Base-by-base conservation (phyloP, 2,888 invertebrate genomes). In the Pharmacophagus antenor region DNA sequence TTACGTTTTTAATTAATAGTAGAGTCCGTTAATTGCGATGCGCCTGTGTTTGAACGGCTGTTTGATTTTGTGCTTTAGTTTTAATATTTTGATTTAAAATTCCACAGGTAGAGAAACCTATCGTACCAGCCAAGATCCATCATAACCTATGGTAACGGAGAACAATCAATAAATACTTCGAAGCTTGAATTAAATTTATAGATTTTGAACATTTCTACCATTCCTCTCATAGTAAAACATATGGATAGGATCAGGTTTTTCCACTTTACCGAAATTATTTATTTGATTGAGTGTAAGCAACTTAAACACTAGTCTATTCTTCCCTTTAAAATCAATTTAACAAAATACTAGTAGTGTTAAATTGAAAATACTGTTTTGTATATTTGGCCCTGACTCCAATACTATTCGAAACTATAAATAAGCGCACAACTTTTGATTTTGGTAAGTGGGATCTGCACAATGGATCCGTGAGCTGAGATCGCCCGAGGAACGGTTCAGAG, bases 1-100 rank as follows among this genome's bases (percentile, higher is more conserved):
- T 85, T 84, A 81, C 73, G 73, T 82, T 84, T 84, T 79, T 83
- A 83, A 84, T 84, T 78, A 79, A 82, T 81, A 70, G 76, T 76
- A 73, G 67, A 65, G 58, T 63, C 62, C 66, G 66, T 62, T 68
- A 62, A 63, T 52, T 60, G 46, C 55, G 55, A 61, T 51, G 51
- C 55, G 61, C 51, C 58, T 52, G 57, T 58, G 56, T 58, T 62
- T 62, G 62, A 58, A 48, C 25, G 54, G 25, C 47, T 49, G 52
- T 44, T 53, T 59, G 55, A 62, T 59, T 49, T 52, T 47, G 52
- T 48, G 56, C 51, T 55, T 50, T 47, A 58, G 47, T 56, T 49
- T 54, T 56, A 62, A 51, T 51, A 58, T 41, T 49, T 44, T 57
- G 41, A 44, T 44, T 61, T 56, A 58, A 46, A 7, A 41, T 25